These are phyloP conservation scores for Muscidifurax raptorellus DNA, from an alignment of 1,140 invertebrate genomes.

Conservation along the genomic window DNA sequence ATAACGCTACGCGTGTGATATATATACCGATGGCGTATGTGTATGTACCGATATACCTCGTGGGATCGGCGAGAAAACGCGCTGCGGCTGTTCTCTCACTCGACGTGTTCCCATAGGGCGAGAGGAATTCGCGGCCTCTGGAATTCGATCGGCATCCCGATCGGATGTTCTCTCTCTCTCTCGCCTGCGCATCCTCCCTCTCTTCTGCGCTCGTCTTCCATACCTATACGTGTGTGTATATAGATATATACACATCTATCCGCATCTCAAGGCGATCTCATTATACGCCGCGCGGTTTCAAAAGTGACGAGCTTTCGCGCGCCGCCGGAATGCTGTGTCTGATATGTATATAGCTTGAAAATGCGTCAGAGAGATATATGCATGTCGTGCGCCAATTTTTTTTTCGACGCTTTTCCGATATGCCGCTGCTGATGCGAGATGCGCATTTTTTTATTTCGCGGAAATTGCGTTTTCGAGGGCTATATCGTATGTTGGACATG, in stretches of 20 bases:
- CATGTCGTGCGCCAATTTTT: no score
- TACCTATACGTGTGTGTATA: neutral
- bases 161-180: slow-evolving; percentile 22
- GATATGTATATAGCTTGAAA: no score
- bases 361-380: neutral
- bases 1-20: no score
- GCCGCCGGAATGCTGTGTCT: neutral
- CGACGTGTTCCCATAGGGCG: neutral
- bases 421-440: no score
- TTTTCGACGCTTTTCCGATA: no score
- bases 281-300: neutral
- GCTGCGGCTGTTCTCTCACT: neutral
- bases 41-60: neutral
- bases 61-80: neutral
- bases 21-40: no score
- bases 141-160: slow-evolving; percentile 41
- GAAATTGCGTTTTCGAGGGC: no score
- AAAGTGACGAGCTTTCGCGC: neutral
- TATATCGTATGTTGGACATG: no score
- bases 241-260: neutral
- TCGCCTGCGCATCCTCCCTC: neutral
- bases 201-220: neutral
- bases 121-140: slow-evolving; percentile 30
- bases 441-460: no score
- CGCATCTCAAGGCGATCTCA: neutral